phyloP scores from a whole-genome alignment of 1,140 invertebrate species.

The Saccostrea echinata region DNA sequence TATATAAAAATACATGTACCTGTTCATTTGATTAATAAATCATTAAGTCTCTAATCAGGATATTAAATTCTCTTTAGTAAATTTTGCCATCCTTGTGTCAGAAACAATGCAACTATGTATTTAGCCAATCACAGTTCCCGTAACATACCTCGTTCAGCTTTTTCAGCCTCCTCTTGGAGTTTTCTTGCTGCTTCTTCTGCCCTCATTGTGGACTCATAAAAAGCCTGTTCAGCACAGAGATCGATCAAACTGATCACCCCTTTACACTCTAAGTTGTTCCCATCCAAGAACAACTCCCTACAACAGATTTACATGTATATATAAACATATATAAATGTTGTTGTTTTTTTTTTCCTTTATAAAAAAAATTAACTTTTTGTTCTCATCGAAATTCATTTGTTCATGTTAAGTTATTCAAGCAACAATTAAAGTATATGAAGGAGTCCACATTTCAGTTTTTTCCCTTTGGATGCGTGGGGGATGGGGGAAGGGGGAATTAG shows the following conservation, averaged over 20 bases:
- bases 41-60: no score
- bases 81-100: not conserved
- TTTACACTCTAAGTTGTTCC: conserved; percentile 77
- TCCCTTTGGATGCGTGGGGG: no score
- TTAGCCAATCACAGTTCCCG: not conserved
- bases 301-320: not conserved
- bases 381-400: no score
- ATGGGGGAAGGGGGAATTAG: no score
- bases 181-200: conserved; percentile 72
- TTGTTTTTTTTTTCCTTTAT: no score
- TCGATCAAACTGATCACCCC: conserved; percentile 76
- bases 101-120: not conserved
- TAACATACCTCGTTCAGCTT: conserved; percentile 64
- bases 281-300: conserved; percentile 79
- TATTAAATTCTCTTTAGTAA: not conserved
- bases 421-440: no score
- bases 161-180: conserved; percentile 72
- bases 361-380: no score
- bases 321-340: no score
- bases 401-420: no score
- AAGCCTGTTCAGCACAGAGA: conserved; percentile 75
- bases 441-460: no score
- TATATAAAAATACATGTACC: no score
- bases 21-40: no score
- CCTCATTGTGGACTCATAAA: conserved; percentile 72